Evolutionary conservation across 2,888 invertebrate genomes (phyloP), one percentile per base, ranked within the genome.

Genomic region (Lasiommata megera): DNA sequence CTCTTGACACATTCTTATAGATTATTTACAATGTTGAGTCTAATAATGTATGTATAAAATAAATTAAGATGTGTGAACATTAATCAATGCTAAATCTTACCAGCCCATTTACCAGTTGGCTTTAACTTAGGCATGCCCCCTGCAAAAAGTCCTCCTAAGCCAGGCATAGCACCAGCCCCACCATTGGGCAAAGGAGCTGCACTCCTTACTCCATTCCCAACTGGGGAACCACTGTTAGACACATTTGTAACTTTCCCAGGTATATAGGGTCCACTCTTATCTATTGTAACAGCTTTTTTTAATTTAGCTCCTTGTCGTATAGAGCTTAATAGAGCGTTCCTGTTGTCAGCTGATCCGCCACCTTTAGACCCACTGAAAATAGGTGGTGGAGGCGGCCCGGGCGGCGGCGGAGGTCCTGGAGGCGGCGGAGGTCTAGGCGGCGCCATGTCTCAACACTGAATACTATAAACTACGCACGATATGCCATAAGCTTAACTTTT

Each of bases 271-370:
- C 93, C 95, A 93, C 98, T 98, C 84, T 96, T 96, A 79, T 98
- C 98, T 71, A 95, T 94, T n/a, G 97, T 97, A 0, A 94, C 94
- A 54, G 97, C 92, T 86, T 97, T 97, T 82, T 96, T 97, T 66
- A 98, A 87, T 71, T 93, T 93, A 52, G 94, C 87, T 57, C 97
- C 98, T 79, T 95, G 94, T 70, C 96, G 93, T 71, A 98, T 98
- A 9, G 96, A 96, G 73, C 93, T 94, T 41, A 98, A 88, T 58
- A 98, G 88, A 46, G 95, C 93, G 71, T 93, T 93, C 73, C 96
- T 91, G 59, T 92, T 91, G 69, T 94, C 93, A n/a, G 92, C 84
- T 0, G 86, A 79, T 8, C 52, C 31, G n/a, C 82, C 76, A 54
- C 83, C 74, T 70, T 92, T 91, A 1, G 92, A 78, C 60, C 84